Base-by-base conservation (phyloP, 2,888 invertebrate genomes). In the Saturnia pavonia region DNA sequence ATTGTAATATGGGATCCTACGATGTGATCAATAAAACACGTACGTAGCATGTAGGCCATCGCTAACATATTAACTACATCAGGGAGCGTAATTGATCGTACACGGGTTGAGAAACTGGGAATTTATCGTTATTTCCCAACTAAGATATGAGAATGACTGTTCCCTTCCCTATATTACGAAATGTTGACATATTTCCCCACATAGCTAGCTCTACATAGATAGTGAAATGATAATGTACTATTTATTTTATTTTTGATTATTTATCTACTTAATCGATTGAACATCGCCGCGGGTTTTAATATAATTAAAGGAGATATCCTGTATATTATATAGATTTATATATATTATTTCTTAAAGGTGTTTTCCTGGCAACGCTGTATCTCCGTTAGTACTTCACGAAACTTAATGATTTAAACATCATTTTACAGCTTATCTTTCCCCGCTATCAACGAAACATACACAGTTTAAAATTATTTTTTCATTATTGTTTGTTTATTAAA, bases 91-190 rank as follows among this genome's bases (percentile, higher is more conserved):
- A 65, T 65, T 40, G 65, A 3, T n/a, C 40, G 65, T 65, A 65
- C 65, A 63, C 16, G 40, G 9, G n/a, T 11, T 25, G 16, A 65
- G 65, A 65, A n/a, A 65, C n/a, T n/a, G 65, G 40, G 65, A 65
- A 65, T 65, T 65, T 65, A 65, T 65, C 16, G 65, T 40, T 65
- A 65, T 65, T 65, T 40, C 65, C 19, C 65, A 65, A 65, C 65
- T 34, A 11, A 65, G 34, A 65, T 65, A 65, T 40, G 65, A 65
- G 40, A 27, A 60, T 60, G 57, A 60, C 57, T 25, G 40, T 65
- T 16, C 19, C 65, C 40, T 40, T 65, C 40, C 65, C n/a, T 65
- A n/a, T 65, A 65, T 65, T 65, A 65, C 40, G 65, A 65, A 65
- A 65, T n/a, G 65, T 40, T 40, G 65, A 65, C 40, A 65, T 65